A percentile compares a stretch with the other conserved stretches of the same genome.
Conservation (phyloP, 1,140 invertebrate species). For the Dysdera silvatica region DNA sequence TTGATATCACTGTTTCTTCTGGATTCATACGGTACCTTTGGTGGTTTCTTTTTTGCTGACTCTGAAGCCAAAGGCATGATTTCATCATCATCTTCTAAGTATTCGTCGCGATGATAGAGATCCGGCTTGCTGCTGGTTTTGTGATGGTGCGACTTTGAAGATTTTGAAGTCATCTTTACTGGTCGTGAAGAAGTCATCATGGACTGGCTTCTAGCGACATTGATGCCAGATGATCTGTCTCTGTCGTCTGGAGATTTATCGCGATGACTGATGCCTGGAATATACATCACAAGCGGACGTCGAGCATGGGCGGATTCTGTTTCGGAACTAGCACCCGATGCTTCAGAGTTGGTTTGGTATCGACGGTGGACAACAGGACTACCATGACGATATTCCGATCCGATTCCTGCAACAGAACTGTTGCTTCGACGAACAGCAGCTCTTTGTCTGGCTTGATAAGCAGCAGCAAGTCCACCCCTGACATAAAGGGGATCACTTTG, state of each 20-base stretch:
- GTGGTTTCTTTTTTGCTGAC: constrained; percentile 12
- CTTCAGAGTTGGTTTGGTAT: constrained; percentile 8
- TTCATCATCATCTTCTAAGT: constrained; percentile 20
- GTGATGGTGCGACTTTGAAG: not conserved
- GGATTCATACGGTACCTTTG: constrained; percentile 17
- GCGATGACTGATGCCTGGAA: constrained; percentile 25
- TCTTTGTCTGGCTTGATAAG: constrained; percentile 28
- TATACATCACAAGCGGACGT: constrained; percentile 28
- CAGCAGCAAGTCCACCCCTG: constrained; percentile 26
- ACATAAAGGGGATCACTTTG: constrained; percentile 25
- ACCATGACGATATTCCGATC: not conserved
- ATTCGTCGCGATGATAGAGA: constrained; percentile 1
- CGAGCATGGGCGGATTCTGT: constrained; percentile 19
- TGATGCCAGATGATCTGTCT: constrained; percentile 16
- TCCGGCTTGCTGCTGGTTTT: constrained; percentile 7
- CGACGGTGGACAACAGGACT: constrained; percentile 14
- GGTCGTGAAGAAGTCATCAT: constrained; percentile 25
- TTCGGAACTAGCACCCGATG: constrained; percentile 26
- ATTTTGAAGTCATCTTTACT: constrained; percentile 7
- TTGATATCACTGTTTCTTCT: constrained; percentile 24
- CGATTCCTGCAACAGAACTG: constrained; percentile 16
- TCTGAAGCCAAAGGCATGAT: constrained; percentile 24
- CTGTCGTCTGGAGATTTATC: constrained; percentile 15
- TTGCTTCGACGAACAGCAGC: constrained; percentile 24
- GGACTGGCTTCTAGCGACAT: constrained; percentile 24